These are phyloP conservation scores for Mirza zaza DNA, from an alignment of 2,113 vertebrate species.

Conservation along the genomic window DNA sequence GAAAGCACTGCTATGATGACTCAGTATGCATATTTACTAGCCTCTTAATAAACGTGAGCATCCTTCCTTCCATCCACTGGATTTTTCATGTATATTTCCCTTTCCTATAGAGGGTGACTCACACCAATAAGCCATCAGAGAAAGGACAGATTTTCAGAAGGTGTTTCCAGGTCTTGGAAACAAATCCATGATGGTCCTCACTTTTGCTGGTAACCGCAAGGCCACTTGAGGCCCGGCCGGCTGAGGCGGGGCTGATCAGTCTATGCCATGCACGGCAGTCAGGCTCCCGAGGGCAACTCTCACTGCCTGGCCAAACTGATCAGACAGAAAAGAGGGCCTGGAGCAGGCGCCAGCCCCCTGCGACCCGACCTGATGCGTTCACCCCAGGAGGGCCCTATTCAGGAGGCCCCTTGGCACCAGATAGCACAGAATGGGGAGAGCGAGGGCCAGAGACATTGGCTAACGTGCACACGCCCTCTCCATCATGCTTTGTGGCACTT, in stretches of 20 bases:
- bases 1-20: not conserved
- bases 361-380: not conserved
- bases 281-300: not conserved
- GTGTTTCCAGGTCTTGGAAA: not conserved
- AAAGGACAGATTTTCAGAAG: not conserved
- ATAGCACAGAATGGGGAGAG: not conserved
- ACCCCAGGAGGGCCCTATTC: too few species aligned
- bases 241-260: not conserved
- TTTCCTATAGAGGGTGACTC: not conserved
- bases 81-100: not conserved
- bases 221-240: not conserved
- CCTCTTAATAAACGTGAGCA: not conserved
- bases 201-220: not conserved
- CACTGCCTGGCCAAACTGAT: accelerated
- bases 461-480: not conserved
- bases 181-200: not conserved
- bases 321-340: not conserved
- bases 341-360: not conserved
- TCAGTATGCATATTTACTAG: not conserved
- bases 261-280: too few species aligned
- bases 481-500: not conserved
- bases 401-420: not conserved
- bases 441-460: not conserved
- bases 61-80: not conserved
- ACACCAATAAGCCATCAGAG: not conserved